phyloP scores from a whole-genome alignment of 2,888 invertebrate species.

The Cryptus viduatorius region DNA sequence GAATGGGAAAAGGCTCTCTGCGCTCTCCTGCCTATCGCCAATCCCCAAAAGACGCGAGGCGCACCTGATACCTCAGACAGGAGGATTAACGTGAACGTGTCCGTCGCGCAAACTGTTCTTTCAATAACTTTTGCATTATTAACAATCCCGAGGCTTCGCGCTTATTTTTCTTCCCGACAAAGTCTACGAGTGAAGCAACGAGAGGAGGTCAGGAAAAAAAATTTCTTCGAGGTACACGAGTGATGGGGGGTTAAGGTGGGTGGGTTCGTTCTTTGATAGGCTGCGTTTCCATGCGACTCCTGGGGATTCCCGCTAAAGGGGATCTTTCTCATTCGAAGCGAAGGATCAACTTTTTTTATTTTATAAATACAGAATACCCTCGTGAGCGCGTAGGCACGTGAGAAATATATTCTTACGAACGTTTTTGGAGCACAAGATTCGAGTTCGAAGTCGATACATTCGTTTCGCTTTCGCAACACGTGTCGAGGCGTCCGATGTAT shows the following conservation, averaged over 20 bases:
- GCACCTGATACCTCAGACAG: conserved; percentile 60
- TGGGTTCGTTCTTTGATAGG: conserved; percentile 3
- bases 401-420: conserved; percentile 25
- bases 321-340: not conserved
- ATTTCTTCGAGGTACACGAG: not conserved
- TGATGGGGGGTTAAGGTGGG: not conserved
- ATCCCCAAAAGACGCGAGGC: conserved; percentile 53
- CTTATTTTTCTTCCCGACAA: conserved; percentile 7
- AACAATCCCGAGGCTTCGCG: conserved; percentile 48
- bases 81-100: conserved; percentile 59
- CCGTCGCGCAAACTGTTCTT: conserved; percentile 54
- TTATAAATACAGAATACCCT: conserved; percentile 39
- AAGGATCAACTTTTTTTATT: conserved; percentile 30
- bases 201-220: not conserved
- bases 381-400: not conserved
- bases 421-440: not conserved
- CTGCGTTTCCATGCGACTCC: conserved; percentile 27
- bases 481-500: not conserved
- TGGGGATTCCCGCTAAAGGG: conserved; percentile 10
- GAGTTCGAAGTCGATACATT: not conserved
- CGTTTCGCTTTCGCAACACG: not conserved
- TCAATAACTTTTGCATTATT: conserved; percentile 69
- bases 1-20: conserved; percentile 51
- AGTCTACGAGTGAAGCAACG: not conserved
- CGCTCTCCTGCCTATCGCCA: conserved; percentile 34